A percentile compares a stretch with the other conserved stretches of the same genome.
These are phyloP conservation scores for Norana najaformis DNA, from an alignment of 2,888 invertebrate species.

Conservation along the genomic window DNA sequence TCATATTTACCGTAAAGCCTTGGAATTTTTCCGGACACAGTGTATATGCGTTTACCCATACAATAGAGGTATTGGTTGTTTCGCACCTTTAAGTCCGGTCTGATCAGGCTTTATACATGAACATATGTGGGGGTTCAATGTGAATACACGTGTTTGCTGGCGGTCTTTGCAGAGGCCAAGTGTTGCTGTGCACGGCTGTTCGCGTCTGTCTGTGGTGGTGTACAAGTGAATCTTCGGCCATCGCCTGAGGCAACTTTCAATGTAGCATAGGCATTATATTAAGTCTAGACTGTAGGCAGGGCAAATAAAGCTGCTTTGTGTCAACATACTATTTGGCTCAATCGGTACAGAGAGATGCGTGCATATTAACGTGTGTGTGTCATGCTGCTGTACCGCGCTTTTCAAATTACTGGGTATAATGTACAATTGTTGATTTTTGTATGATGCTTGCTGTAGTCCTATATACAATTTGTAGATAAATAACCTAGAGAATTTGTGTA, in stretches of 20 bases:
- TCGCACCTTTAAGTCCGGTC: not conserved
- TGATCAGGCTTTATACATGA: not conserved
- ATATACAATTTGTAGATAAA: not conserved
- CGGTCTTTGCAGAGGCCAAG: not conserved
- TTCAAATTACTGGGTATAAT: slow-evolving; percentile 13
- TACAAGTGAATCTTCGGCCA: slow-evolving; percentile 13
- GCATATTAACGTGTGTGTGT: not conserved
- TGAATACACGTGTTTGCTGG: not conserved
- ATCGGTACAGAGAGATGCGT: not conserved
- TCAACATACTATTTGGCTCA: not conserved
- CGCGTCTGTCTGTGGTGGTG: not conserved
- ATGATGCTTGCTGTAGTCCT: not conserved
- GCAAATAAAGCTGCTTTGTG: not conserved
- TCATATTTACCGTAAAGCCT: too few species aligned
- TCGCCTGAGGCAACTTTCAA: not conserved
- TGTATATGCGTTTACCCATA: not conserved
- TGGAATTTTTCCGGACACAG: too few species aligned
- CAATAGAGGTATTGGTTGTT: not conserved
- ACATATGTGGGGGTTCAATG: not conserved
- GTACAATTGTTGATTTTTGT: not conserved
- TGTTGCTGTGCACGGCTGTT: not conserved
- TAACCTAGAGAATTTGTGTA: not conserved
- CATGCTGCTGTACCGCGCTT: not conserved
- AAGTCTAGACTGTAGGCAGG: not conserved
- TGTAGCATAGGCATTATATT: not conserved